Conservation (phyloP, 2,113 vertebrate species). For the Tangachromis dhanisi region DNA sequence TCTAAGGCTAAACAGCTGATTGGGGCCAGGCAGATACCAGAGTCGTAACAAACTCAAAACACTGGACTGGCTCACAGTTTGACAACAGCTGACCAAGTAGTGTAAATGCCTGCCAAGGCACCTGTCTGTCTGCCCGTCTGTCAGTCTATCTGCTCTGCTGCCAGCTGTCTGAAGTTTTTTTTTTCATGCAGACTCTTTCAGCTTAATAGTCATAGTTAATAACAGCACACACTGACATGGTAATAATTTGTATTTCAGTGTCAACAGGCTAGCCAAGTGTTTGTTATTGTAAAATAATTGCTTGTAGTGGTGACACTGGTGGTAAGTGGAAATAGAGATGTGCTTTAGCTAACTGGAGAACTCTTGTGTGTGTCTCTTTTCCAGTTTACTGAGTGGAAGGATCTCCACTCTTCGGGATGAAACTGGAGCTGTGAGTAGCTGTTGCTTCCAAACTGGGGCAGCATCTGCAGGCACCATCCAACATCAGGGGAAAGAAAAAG, state of each 20-base stretch:
- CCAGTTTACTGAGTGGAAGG: constrained; percentile 95
- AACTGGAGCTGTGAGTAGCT: constrained; percentile 95
- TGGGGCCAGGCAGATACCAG: neutral
- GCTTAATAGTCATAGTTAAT: neutral
- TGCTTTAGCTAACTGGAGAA: neutral
- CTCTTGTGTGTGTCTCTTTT: constrained; percentile 28
- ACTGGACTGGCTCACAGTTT: neutral
- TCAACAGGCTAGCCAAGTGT: neutral
- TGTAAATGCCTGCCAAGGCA: constrained; percentile 24
- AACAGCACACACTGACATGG: neutral
- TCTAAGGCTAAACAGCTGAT: neutral
- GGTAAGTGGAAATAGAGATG: constrained; percentile 4
- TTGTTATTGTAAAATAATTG: neutral
- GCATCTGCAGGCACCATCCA: neutral
- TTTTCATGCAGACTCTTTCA: neutral
- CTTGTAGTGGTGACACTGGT: neutral
- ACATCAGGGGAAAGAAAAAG: neutral
- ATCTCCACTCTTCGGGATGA: constrained; percentile 98
- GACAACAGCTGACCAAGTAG: constrained; percentile 42
- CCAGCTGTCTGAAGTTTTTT: neutral
- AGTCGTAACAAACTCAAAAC: neutral
- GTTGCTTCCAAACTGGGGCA: neutral
- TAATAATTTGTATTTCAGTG: neutral
- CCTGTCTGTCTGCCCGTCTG: neutral
- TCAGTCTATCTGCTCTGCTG: constrained; percentile 1